Evolutionary conservation across 1,140 invertebrate genomes (phyloP).

Genomic region (Bombus superbus): DNA sequence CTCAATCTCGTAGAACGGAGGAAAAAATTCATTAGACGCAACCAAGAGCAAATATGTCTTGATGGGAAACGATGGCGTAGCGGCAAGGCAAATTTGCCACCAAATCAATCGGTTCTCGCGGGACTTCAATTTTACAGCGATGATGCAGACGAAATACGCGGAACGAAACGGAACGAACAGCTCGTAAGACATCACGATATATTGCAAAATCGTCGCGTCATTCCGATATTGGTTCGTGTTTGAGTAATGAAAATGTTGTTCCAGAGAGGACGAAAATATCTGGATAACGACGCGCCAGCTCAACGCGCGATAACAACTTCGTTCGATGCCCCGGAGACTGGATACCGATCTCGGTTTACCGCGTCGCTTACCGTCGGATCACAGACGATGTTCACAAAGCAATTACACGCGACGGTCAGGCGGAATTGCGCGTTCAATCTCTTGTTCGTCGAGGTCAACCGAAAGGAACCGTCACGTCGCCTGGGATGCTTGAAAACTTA

Average conservation of each 20-base stretch:
- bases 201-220: constrained; percentile 16
- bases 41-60: not conserved
- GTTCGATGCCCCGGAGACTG: no score
- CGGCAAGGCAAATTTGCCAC: not conserved
- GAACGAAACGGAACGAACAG: not conserved
- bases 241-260: not conserved
- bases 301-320: no score
- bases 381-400: constrained; percentile 14
- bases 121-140: constrained; percentile 15
- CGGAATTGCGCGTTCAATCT: not conserved
- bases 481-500: not conserved
- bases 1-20: not conserved
- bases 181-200: not conserved
- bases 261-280: not conserved
- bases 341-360: not conserved
- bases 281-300: not conserved
- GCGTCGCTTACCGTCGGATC: not conserved
- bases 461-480: not conserved
- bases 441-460: no score
- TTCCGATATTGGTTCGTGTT: not conserved
- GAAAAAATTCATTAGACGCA: not conserved
- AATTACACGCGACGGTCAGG: constrained; percentile 12
- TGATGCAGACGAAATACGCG: not conserved
- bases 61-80: no score
- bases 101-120: not conserved